Base-by-base conservation (phyloP, 2,797 vertebrate species). In the Poecilia picta region DNA sequence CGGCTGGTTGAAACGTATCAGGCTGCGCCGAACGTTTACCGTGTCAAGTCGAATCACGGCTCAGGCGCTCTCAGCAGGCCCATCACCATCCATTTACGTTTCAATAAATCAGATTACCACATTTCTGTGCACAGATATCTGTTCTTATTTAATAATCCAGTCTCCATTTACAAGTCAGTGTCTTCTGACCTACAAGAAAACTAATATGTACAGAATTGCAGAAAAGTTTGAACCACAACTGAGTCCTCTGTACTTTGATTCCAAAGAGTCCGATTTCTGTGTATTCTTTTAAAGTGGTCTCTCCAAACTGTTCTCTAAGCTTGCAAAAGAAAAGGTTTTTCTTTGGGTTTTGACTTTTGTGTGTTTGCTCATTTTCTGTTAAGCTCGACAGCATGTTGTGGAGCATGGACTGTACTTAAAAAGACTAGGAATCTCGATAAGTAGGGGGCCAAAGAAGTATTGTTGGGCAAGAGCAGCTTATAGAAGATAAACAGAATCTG, bases 51-150 rank as follows among this genome's bases (percentile, higher is more conserved):
- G 33, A 87, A 86, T 90, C 84, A 75, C 0, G 31, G 82, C 78
- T 83, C 75, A 46, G 72, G 64, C 79, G 4, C 51, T 82, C 81
- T 77, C 78, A 46, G 73, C 31, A 2, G 74, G 84, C 83, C 79
- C 82, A 76, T 92, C 83, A 74, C 41, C 77, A 36, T 80, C 77
- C 81, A 90, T 91, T 88, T 73, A 25, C 64, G 71, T 89, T 88
- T 89, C 81, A 89, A 89, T 90, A 87, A 90, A 92, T 93, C 89
- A 89, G 76, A 84, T 78, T 46, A 88, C 85, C 73, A 13, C 82
- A 89, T 87, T 82, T 90, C 73, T 79, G 43, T 28, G 15, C n/a
- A 81, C 31, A 73, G 59, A 47, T 74, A 71, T 82, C 64, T 71
- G 28, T 79, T 88, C 70, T 28, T 73, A 82, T 83, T 84, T 59